Conservation (phyloP, 2,113 vertebrate genomes). For the Eulemur rufifrons region DNA sequence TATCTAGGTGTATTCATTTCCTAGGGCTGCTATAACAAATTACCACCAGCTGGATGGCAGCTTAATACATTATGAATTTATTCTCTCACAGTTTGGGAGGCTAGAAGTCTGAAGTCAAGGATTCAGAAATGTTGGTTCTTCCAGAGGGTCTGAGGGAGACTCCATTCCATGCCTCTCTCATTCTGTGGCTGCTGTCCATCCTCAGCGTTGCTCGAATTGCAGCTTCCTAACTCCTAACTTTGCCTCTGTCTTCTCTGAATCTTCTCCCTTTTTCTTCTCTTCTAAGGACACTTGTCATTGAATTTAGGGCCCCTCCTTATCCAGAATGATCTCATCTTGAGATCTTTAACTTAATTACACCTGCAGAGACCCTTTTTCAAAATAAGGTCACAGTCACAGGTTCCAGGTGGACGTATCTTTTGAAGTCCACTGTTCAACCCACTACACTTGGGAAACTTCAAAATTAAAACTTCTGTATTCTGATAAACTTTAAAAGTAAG, state of each 20-base stretch:
- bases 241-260: neutral
- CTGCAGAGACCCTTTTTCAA: neutral
- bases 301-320: neutral
- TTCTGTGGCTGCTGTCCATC: neutral
- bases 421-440: neutral
- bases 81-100: neutral
- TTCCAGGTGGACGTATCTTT: neutral
- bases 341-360: neutral
- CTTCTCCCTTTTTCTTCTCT: neutral
- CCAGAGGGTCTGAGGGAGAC: neutral
- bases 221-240: neutral
- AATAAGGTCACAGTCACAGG: neutral
- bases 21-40: neutral
- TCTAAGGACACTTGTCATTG: neutral
- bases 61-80: neutral
- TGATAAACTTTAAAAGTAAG: neutral
- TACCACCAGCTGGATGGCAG: neutral
- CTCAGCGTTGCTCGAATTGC: neutral
- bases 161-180: neutral
- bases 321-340: neutral
- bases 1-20: neutral
- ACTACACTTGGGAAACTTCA: neutral
- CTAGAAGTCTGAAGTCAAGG: neutral
- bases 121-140: neutral
- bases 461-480: neutral